These are phyloP conservation scores for Monopis laevigella DNA, from an alignment of 2,888 invertebrate species.

Conservation along the genomic window DNA sequence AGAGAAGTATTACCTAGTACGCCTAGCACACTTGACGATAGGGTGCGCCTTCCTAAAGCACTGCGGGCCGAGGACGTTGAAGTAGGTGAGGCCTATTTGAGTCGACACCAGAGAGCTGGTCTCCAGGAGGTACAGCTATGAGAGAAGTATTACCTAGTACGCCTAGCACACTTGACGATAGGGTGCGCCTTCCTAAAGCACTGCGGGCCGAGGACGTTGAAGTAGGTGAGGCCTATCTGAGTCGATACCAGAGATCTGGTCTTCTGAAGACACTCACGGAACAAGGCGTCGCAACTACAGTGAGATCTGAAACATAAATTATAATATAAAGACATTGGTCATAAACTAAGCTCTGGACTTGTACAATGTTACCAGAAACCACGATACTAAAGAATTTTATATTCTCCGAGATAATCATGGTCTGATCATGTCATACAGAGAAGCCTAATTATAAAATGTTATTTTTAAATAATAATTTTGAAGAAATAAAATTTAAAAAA, in stretches of 20 bases:
- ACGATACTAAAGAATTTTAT: too few species aligned
- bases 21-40: conserved; percentile 49
- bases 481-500: too few species aligned
- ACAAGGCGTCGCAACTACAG: conserved; percentile 75
- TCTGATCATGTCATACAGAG: too few species aligned
- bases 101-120: conserved; percentile 62
- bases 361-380: too few species aligned
- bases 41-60: conserved; percentile 73
- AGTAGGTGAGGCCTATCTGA: conserved; percentile 75
- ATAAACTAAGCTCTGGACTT: too few species aligned
- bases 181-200: conserved; percentile 73
- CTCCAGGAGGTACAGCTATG: conserved; percentile 71
- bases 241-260: conserved; percentile 62
- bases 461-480: too few species aligned
- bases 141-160: conserved; percentile 42
- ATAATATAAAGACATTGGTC: too few species aligned
- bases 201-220: conserved; percentile 77
- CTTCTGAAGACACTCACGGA: conserved; percentile 72
- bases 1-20: conserved; percentile 42
- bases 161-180: conserved; percentile 49
- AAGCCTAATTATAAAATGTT: too few species aligned
- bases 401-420: too few species aligned
- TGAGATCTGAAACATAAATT: conserved; percentile 61
- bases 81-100: conserved; percentile 75
- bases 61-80: conserved; percentile 77